Evolutionary conservation across 1,140 invertebrate species (phyloP), one percentile per base, ranked within the genome.

Genomic region (Pseudobourletiella spinata): DNA sequence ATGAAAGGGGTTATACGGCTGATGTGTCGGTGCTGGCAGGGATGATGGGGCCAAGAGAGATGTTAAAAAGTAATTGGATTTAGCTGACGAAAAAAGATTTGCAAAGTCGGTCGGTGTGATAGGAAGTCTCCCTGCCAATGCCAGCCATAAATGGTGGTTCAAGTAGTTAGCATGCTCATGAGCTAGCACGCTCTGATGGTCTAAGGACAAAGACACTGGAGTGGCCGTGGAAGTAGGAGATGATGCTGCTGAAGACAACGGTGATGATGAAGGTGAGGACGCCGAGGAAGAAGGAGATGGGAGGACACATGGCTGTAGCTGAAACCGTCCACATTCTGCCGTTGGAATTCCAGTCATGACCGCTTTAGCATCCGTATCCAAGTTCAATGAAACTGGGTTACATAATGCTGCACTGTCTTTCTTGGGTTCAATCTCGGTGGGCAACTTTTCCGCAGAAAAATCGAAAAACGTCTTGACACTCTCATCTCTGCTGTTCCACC

Each of bases 101-200:
- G 44, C 6, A 48, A 48, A 48, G 8, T 48, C 44, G 14, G 44
- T 8, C 20, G 44, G 6, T 8, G 44, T 48, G 8, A 48, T 14
- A 6, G 35, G 16, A 22, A 57, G 16, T 22, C 28, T 20, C 8
- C 43, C 54, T 0, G 35, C 32, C n/a, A 61, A 22, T 4, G 50
- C 59, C 4, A 55, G 26, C 50, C 59, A 55, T 16, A 54, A 61
- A 25, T 61, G 50, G 29, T 61, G 50, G 26, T 35, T 61, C 52
- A 52, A 61, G 44, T 59, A 59, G 18, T 43, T 29, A 24, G 43
- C 43, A 4, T 59, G 57, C 11, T 46, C 44, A 30, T 29, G 11
- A 18, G 44, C 8, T 22, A 15, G 18, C 14, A 48, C 18, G 11
- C 18, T 48, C 6, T 8, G 32, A 39, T 39, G 14, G 8, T 4